These are phyloP conservation scores for Gobio gobio DNA, from an alignment of 2,113 vertebrate genomes.

Conservation along the genomic window DNA sequence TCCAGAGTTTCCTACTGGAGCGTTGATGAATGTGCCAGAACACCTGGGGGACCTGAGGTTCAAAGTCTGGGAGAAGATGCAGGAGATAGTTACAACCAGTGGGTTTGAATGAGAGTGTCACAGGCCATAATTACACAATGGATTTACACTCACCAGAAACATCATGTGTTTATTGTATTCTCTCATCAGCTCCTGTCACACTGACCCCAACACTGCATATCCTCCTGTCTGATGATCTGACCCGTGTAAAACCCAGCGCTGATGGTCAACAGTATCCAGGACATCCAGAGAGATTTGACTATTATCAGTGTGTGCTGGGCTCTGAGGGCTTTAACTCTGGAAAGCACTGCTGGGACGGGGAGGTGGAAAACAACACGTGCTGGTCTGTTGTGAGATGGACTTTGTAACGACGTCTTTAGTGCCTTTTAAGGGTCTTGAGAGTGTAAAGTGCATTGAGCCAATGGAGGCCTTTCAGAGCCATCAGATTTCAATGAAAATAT, in stretches of 20 bases:
- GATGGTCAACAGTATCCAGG: slow-evolving; percentile 29
- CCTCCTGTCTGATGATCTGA: slow-evolving; percentile 45
- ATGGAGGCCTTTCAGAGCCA: no score
- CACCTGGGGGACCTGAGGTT: slow-evolving; percentile 44
- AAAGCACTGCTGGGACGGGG: neutral
- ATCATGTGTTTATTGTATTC: no score
- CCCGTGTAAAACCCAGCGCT: slow-evolving; percentile 5
- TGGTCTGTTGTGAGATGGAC: no score
- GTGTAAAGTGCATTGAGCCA: no score
- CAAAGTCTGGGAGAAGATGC: slow-evolving; percentile 47
- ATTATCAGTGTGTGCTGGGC: neutral
- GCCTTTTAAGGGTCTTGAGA: no score
- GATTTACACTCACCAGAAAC: no score
- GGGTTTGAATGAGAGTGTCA: neutral
- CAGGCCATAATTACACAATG: no score
- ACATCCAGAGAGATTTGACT: slow-evolving; percentile 51
- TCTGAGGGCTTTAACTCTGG: neutral
- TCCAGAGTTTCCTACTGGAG: slow-evolving; percentile 15
- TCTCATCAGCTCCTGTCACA: slow-evolving; percentile 36
- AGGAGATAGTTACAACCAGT: slow-evolving; percentile 32
- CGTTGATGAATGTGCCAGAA: slow-evolving; percentile 37
- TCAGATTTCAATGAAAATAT: no score
- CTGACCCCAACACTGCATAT: slow-evolving; percentile 52
- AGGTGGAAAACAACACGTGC: neutral
- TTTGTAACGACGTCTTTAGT: no score